Base-by-base conservation (phyloP, 2,113 vertebrate genomes). In the Larimichthys crocea region DNA sequence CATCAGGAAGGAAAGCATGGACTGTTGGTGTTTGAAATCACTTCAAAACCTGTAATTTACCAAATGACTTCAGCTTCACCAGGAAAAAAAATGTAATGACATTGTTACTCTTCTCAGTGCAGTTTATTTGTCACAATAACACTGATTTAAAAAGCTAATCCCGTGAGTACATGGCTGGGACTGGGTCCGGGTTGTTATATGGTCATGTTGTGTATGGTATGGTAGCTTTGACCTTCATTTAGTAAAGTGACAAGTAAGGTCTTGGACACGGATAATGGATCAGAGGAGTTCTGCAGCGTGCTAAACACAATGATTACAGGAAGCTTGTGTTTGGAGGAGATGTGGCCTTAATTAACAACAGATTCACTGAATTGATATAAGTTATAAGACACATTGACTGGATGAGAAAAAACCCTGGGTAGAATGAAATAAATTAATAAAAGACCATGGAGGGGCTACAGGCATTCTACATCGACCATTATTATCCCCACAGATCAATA, bases 31-130 rank as follows among this genome's bases (percentile, higher is more conserved):
- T 55, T 82, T 35, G 29, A 80, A 70, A 83, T 68, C 14, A 74
- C 67, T 64, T 67, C 17, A 79, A 61, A 77, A 50, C 61, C 57
- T 70, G 42, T 70, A 52, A 74, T 78, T 86, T 80, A 57, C 22
- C 48, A 76, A 85, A 82, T 56, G 12, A 74, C 56, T 24, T 69
- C 35, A 80, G 46, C 29, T 64, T 76, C 50, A 60, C 56, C 9
- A 11, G 10, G 22, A 44, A 56, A 65, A 11, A 40, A 60, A 31
- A 61, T 79, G 3, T 53, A 48, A 75, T 53, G 3, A 66, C 19
- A 42, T 8, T 44, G 17, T 29, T 77, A 29, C 16, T 64, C 2
- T 9, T 52, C 26, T 31, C 16, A 61, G 26, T 24, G 52, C 8
- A 20, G 63, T 22, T 3, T 17, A 46, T 60, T 59, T 61, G 19